Conservation (phyloP, 2,113 vertebrate species). For the Proteles cristata region DNA sequence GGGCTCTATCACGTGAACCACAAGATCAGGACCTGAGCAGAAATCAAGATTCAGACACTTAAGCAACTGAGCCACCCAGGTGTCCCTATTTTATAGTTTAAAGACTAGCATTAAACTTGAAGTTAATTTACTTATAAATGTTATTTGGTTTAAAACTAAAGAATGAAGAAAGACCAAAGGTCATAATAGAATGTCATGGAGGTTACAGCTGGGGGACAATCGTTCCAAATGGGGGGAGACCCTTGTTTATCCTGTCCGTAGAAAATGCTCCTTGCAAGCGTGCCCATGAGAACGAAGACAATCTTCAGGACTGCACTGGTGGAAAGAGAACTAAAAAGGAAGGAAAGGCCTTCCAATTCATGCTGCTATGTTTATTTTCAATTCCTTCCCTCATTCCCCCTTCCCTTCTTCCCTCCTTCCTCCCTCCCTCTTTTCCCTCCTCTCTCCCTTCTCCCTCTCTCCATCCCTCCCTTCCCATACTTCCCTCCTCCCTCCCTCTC, state of each 20-base stretch:
- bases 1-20: no score
- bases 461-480: rapidly evolving
- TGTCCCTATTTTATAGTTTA: not conserved
- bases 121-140: not conserved
- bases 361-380: not conserved
- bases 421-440: rapidly evolving
- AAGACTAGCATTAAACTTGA: not conserved
- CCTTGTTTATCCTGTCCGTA: not conserved
- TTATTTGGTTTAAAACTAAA: not conserved
- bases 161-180: not conserved
- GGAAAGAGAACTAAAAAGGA: not conserved
- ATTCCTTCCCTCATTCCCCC: no score
- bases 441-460: no score
- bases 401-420: no score
- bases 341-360: not conserved
- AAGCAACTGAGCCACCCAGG: no score
- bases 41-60: no score
- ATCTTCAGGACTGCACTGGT: rapidly evolving
- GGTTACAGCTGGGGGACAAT: not conserved
- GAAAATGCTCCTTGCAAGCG: not conserved
- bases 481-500: no score
- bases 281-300: rapidly evolving
- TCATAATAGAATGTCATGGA: not conserved
- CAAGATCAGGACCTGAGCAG: no score
- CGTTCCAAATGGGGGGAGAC: not conserved